These are phyloP conservation scores for Ceriagrion tenellum DNA, from an alignment of 2,888 invertebrate species.

Conservation along the genomic window DNA sequence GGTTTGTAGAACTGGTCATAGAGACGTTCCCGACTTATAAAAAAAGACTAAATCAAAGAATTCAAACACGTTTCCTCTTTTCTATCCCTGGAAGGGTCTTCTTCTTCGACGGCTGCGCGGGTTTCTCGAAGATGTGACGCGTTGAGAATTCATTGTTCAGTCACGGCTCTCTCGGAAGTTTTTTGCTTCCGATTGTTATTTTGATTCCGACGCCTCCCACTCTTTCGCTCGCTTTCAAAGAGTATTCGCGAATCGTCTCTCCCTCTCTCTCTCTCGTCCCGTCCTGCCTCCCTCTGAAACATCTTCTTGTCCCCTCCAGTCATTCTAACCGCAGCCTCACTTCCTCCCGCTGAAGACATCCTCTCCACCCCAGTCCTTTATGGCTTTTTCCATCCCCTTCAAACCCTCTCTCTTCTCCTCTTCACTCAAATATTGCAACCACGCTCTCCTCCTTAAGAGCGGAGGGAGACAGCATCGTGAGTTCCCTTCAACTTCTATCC, in stretches of 20 bases:
- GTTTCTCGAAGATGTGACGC: neutral
- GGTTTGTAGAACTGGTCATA: neutral
- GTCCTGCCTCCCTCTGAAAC: neutral
- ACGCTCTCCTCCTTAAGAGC: too few species aligned
- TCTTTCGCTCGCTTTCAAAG: neutral
- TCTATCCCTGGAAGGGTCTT: neutral
- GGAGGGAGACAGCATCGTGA: too few species aligned
- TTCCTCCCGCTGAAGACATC: neutral
- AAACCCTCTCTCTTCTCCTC: neutral
- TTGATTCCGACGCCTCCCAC: neutral
- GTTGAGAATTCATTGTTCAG: slow-evolving; percentile 5
- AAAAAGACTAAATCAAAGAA: neutral
- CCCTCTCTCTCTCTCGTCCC: neutral
- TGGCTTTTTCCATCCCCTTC: too few species aligned
- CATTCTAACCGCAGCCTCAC: neutral
- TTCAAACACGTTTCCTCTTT: neutral
- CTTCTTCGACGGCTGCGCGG: neutral
- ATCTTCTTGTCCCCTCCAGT: neutral
- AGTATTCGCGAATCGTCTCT: neutral
- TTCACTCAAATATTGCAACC: neutral
- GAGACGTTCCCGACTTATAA: neutral
- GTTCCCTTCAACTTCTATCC: too few species aligned
- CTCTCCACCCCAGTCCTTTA: neutral
- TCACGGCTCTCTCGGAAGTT: neutral
- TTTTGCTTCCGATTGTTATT: neutral